Evolutionary conservation across 2,113 vertebrate species (phyloP).

Genomic region (Tauraco erythrolophus): DNA sequence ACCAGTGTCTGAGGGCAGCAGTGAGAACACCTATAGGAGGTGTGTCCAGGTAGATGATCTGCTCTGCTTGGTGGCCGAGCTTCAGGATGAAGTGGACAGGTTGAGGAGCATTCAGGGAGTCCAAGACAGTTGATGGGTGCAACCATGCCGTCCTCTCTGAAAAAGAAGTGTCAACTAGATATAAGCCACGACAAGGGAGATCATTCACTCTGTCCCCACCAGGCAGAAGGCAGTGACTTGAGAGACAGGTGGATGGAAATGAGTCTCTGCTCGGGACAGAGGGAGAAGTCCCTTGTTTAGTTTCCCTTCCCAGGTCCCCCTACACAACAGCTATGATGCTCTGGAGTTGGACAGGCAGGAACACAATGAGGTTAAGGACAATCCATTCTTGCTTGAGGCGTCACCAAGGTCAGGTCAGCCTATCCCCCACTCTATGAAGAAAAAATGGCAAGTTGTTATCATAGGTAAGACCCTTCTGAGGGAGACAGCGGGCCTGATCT

Average conservation of each 20-base stretch:
- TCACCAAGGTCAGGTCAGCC: neutral
- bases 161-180: neutral
- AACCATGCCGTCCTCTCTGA: neutral
- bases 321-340: neutral
- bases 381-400: neutral
- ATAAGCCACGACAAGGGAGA: neutral
- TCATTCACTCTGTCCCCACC: neutral
- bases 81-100: neutral
- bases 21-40: fast-evolving
- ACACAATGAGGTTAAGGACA: neutral
- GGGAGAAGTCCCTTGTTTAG: neutral
- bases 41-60: neutral
- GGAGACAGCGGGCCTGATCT: neutral
- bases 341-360: neutral
- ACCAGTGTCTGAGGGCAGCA: neutral
- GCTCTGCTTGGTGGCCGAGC: fast-evolving
- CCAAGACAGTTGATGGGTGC: neutral
- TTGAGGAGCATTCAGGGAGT: neutral
- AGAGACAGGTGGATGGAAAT: neutral
- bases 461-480: neutral
- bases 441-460: neutral
- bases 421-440: neutral
- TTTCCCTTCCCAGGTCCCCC: neutral
- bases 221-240: neutral
- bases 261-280: fast-evolving